Base-by-base conservation (phyloP, 2,113 vertebrate genomes). In the Ptychochromis oligacanthus region DNA sequence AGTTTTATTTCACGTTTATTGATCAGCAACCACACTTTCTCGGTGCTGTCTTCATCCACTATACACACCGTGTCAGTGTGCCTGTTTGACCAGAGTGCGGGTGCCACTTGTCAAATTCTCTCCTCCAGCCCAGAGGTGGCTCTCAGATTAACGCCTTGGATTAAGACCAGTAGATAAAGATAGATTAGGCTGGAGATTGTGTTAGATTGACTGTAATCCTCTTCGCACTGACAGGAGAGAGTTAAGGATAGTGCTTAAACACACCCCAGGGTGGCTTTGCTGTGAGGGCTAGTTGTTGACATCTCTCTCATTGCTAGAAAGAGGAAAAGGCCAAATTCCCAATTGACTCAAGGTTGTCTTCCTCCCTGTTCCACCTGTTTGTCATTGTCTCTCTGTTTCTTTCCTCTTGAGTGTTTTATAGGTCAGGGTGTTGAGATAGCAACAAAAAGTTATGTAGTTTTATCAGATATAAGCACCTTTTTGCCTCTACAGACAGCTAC, bases 131-230 rank as follows among this genome's bases (percentile, higher is more conserved):
- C 90, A 82, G 91, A 87, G 92, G 91, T 88, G 86, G 87, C 89
- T 93, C 87, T 86, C 91, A 90, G 93, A 95, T 94, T 92, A 93
- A 91, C 84, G 86, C 67, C 78, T 78, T 62, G 88, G 92, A 93
- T 93, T 93, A 90, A 78, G 83, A 87, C 70, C 18, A 1, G 75
- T 88, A 91, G 93, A 94, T 95, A 94, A 92, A 90, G 40, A 89
- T 34, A 91, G 94, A 94, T 95, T 93, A 93, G 88, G 78, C 46
- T 7, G 12, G 72, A 89, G 92, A 93, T 93, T 87, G 91, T 93
- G 93, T 94, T 86, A 81, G 91, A 91, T 92, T 88, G 91, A 90
- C 77, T 89, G 90, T 94, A 94, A 94, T 94, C 93, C 90, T 77
- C 88, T 86, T 83, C 87, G 67, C 76, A 8, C 79, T 84, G 64